Evolutionary conservation across 2,888 invertebrate genomes (phyloP).

Genomic region (Thalpophila matura): DNA sequence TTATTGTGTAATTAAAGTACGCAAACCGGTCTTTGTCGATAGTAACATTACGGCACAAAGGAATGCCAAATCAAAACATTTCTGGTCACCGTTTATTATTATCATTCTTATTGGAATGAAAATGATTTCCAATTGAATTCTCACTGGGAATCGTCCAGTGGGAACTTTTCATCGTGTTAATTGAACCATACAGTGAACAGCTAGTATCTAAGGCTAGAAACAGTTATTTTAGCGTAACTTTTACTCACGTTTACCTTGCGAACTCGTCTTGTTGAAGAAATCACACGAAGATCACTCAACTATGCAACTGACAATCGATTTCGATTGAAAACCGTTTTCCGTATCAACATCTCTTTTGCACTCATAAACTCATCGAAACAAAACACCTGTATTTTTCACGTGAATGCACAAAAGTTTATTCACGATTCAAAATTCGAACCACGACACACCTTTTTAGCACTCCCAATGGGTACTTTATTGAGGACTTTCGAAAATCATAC

Average conservation of each 20-base stretch:
- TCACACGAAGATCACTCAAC: conserved; percentile 81
- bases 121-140: conserved; percentile 68
- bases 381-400: conserved; percentile 77
- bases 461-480: conserved; percentile 41
- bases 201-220: conserved; percentile 66
- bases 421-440: conserved; percentile 81
- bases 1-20: conserved; percentile 56
- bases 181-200: conserved; percentile 66
- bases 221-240: conserved; percentile 81
- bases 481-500: conserved; percentile 40
- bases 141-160: conserved; percentile 59
- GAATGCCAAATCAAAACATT: conserved; percentile 61
- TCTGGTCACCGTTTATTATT: conserved; percentile 34
- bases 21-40: conserved; percentile 64
- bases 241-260: conserved; percentile 84
- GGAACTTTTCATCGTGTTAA: conserved; percentile 62
- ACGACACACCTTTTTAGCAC: conserved; percentile 79
- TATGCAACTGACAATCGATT: conserved; percentile 76
- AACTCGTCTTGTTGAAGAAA: conserved; percentile 70
- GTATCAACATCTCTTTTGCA: conserved; percentile 69
- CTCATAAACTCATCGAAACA: conserved; percentile 66
- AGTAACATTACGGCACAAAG: conserved; percentile 62
- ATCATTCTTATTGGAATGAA: conserved; percentile 70
- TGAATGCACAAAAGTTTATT: conserved; percentile 82
- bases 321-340: conserved; percentile 55